Percentiles rank a stretch among this genome's conserved stretches.
phyloP scores from a whole-genome alignment of 2,113 vertebrate species.

The Cettia cetti region DNA sequence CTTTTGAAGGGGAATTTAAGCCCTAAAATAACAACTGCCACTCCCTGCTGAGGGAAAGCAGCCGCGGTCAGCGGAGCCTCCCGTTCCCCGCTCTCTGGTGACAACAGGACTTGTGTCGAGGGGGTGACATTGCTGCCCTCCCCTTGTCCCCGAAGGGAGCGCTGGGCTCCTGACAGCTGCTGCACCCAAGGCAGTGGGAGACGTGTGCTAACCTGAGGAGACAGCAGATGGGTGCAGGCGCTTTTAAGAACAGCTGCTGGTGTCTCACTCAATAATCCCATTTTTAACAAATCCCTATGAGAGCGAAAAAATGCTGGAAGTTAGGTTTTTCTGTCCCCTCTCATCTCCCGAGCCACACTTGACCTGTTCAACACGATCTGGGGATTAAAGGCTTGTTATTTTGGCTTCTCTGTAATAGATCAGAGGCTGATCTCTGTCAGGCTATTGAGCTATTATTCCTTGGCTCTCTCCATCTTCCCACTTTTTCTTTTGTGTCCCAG shows the following conservation, averaged over 20 bases:
- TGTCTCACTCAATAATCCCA: slow-evolving; percentile 14
- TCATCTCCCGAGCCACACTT: slow-evolving; percentile 8
- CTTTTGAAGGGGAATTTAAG: background rate
- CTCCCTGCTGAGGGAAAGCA: background rate
- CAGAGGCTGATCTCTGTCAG: background rate
- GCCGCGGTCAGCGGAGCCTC: background rate
- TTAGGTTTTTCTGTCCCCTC: slow-evolving; percentile 3
- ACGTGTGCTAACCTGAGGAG: background rate
- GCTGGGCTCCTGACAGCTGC: background rate
- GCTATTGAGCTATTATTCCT: background rate
- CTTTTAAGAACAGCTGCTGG: slow-evolving; percentile 47
- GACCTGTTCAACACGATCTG: background rate
- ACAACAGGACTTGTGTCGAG: background rate
- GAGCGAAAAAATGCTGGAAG: slow-evolving; percentile 1
- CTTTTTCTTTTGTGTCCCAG: background rate
- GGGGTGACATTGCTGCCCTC: background rate
- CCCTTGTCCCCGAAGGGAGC: background rate
- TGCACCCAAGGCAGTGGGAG: background rate
- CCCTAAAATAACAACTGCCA: slow-evolving; percentile 34
- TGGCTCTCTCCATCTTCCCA: background rate
- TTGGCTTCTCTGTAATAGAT: background rate
- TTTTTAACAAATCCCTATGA: background rate
- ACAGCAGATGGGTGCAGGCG: slow-evolving; percentile 23
- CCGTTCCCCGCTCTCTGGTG: background rate
- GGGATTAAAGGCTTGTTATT: slow-evolving; percentile 42